Conservation (phyloP, 2,888 invertebrate genomes). For the Steromphala cineraria region DNA sequence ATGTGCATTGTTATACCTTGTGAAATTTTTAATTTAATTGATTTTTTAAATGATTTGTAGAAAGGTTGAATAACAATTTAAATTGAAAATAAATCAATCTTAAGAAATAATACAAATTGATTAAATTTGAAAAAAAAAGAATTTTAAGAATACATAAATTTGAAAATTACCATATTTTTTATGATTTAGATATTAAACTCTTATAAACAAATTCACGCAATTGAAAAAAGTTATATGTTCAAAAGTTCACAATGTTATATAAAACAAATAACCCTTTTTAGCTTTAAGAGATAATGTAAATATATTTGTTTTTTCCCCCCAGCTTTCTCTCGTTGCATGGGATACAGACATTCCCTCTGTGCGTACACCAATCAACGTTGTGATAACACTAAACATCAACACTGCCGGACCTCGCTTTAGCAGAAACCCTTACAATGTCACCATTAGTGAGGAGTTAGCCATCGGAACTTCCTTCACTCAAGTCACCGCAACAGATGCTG, state of each 20-base stretch:
- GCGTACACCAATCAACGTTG: conserved; percentile 49
- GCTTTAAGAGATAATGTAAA: neutral
- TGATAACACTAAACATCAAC: conserved; percentile 60
- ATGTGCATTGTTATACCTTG: too few relatives aligned
- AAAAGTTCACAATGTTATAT: too few relatives aligned
- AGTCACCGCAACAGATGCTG: conserved; percentile 88
- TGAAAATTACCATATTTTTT: too few relatives aligned
- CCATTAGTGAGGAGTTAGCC: conserved; percentile 51
- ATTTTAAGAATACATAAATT: neutral
- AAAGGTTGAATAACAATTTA: too few relatives aligned
- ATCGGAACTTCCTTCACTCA: conserved; percentile 81
- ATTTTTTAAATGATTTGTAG: too few relatives aligned
- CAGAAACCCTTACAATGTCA: conserved; percentile 36
- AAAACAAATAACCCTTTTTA: neutral
- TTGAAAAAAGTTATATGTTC: too few relatives aligned
- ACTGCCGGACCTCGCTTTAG: conserved; percentile 53
- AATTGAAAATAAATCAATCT: too few relatives aligned
- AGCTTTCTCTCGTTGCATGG: conserved; percentile 64
- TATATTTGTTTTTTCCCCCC: conserved; percentile 11
- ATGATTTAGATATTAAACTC: too few relatives aligned
- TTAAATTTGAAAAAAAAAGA: too few relatives aligned
- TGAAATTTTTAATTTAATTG: too few relatives aligned
- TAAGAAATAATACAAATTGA: too few relatives aligned
- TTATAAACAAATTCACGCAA: too few relatives aligned
- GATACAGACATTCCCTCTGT: conserved; percentile 58